A percentile compares a stretch with the other conserved stretches of the same genome.
Evolutionary conservation across 2,797 vertebrate species (phyloP).

Genomic region (Todus mexicanus): DNA sequence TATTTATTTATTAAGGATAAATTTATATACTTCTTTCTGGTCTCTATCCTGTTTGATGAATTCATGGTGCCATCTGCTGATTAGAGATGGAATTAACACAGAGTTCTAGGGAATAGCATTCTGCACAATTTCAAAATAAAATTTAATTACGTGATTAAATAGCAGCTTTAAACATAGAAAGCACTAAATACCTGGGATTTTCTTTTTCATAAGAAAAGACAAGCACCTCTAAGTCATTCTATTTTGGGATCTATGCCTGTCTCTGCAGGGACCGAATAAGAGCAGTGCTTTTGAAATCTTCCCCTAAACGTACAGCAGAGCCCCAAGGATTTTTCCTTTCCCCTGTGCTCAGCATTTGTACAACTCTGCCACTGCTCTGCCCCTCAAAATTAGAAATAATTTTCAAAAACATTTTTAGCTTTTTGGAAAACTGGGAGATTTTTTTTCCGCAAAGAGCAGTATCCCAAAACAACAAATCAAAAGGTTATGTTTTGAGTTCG

Average conservation of each 20-base stretch:
- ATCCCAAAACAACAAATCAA: neutral
- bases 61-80: constrained; percentile 74
- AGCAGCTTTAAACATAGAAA: neutral
- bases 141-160: neutral
- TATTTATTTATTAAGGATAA: neutral
- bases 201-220: neutral
- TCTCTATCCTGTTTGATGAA: constrained; percentile 33
- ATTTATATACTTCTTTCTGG: neutral
- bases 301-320: neutral
- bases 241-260: neutral
- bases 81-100: neutral
- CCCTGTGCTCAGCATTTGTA: neutral
- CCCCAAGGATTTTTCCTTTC: neutral
- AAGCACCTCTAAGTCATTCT: neutral
- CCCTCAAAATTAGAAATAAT: neutral
- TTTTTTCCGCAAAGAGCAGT: neutral
- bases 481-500: neutral
- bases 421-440: neutral
- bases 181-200: neutral
- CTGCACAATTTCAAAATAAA: neutral
- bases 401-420: neutral
- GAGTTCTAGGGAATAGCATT: neutral
- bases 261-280: neutral
- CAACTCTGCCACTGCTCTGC: neutral
- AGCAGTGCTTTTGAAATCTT: neutral